A percentile compares a stretch with the other conserved stretches of the same genome.
Evolutionary conservation across 2,797 vertebrate genomes (phyloP).

Genomic region (Monodelphis domestica): DNA sequence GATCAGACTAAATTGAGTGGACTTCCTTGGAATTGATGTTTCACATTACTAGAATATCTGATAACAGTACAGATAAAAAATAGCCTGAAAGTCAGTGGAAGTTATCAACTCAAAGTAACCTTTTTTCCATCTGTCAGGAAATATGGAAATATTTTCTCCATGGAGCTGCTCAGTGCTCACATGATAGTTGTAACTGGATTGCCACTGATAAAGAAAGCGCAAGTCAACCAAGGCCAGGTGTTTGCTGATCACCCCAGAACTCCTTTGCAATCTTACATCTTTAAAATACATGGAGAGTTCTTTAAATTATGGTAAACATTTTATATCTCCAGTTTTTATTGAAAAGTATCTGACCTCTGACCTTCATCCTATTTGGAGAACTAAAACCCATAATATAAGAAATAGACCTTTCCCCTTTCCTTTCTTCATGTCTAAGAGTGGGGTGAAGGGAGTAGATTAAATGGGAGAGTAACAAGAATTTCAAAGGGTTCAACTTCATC

Average conservation of each 20-base stretch:
- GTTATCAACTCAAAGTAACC: conserved; percentile 33
- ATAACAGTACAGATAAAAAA: neutral
- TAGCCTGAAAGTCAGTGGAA: neutral
- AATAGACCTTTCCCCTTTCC: neutral
- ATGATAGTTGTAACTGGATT: conserved; percentile 86
- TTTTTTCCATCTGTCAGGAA: conserved; percentile 84
- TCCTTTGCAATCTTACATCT: conserved; percentile 76
- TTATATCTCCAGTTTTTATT: neutral
- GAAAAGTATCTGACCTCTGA: neutral
- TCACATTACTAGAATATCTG: neutral
- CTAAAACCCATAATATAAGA: neutral
- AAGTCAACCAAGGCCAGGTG: conserved; percentile 87
- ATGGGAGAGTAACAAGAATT: neutral
- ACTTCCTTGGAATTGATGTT: neutral
- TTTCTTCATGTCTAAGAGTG: neutral
- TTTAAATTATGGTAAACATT: neutral
- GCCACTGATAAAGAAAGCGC: conserved; percentile 87
- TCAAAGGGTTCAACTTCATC: neutral
- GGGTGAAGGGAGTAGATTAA: neutral
- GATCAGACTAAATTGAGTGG: neutral
- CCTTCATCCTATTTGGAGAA: neutral
- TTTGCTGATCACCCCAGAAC: conserved; percentile 86
- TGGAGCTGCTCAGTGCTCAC: conserved; percentile 77
- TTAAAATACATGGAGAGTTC: conserved; percentile 85
- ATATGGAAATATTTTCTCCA: conserved; percentile 88